Percentiles rank a stretch among this genome's conserved stretches.
Conservation (phyloP, 2,888 invertebrate genomes). For the Gasteruption jaculator region DNA sequence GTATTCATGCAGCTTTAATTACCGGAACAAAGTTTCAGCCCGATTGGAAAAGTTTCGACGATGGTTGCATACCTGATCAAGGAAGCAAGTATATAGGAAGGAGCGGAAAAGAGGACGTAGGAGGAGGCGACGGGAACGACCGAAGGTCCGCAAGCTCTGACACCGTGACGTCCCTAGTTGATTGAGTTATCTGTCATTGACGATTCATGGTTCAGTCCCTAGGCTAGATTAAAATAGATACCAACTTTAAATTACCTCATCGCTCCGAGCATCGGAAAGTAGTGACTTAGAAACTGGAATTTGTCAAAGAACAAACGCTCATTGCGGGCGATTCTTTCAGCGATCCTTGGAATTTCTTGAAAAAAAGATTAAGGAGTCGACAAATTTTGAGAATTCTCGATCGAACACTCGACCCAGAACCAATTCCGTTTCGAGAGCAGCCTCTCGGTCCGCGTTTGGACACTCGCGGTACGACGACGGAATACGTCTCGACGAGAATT, state of each 20-base stretch:
- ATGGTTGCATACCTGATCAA: conserved; percentile 45
- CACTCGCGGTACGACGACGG: too few species aligned
- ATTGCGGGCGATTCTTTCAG: too few species aligned
- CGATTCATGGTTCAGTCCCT: conserved; percentile 33
- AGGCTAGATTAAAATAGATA: conserved; percentile 33
- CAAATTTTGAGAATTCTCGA: too few species aligned
- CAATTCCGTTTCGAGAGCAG: too few species aligned
- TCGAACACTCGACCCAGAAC: too few species aligned
- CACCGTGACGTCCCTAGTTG: conserved; percentile 32
- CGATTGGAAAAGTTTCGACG: conserved; percentile 51
- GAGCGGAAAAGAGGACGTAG: conserved; percentile 9
- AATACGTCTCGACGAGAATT: too few species aligned
- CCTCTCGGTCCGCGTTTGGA: too few species aligned
- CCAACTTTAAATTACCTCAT: conserved; percentile 38
- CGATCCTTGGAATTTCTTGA: too few species aligned
- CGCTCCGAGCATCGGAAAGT: too few species aligned
- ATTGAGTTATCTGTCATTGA: conserved; percentile 39
- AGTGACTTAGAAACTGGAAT: too few species aligned
- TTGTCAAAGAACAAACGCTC: too few species aligned
- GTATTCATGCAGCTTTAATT: conserved; percentile 49
- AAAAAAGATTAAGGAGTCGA: too few species aligned
- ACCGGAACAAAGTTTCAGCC: conserved; percentile 48
- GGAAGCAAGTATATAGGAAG: conserved; percentile 5
- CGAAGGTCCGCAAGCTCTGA: conserved; percentile 13
- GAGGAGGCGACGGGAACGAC: conserved; percentile 5